phyloP scores from a whole-genome alignment of 2,797 vertebrate genomes.

The Pangasius djambal region DNA sequence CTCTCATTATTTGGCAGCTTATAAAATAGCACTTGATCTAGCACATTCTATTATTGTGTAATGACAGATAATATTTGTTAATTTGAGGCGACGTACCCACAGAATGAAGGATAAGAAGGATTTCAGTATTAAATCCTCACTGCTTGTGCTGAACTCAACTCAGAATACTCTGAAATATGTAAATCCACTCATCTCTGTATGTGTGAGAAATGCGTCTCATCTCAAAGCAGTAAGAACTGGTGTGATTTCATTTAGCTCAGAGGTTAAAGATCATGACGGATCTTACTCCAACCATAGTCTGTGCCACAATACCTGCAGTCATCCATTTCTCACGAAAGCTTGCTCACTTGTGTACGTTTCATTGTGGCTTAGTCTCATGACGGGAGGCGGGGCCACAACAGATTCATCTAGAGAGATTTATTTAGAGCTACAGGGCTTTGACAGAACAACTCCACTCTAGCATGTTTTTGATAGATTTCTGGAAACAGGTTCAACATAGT shows the following conservation, averaged over 20 bases:
- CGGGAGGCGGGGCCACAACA: slow-evolving; percentile 35
- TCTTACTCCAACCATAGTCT: slow-evolving; percentile 10
- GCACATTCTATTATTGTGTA: background rate
- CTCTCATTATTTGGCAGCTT: background rate
- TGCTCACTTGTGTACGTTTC: slow-evolving; percentile 40
- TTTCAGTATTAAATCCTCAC: background rate
- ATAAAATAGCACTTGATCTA: background rate
- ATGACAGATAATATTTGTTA: background rate
- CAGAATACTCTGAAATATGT: background rate
- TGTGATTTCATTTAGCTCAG: slow-evolving; percentile 37
- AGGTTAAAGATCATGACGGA: slow-evolving; percentile 31
- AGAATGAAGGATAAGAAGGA: background rate
- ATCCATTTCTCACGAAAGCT: slow-evolving; percentile 45
- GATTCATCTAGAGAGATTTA: slow-evolving; percentile 62
- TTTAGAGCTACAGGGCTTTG: slow-evolving; percentile 73
- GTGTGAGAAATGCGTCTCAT: slow-evolving; percentile 12
- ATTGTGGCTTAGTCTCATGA: slow-evolving; percentile 22
- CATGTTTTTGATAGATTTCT: slow-evolving; percentile 71
- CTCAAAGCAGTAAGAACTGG: slow-evolving; percentile 30
- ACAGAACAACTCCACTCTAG: slow-evolving; percentile 69
- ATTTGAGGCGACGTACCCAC: background rate
- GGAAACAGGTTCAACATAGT: slow-evolving; percentile 70
- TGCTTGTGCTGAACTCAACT: background rate
- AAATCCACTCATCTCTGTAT: background rate
- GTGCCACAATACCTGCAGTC: slow-evolving; percentile 25